Evolutionary conservation across 2,797 vertebrate species (phyloP), one percentile per base, ranked within the genome.

Genomic region (Pogonophryne albipinna): DNA sequence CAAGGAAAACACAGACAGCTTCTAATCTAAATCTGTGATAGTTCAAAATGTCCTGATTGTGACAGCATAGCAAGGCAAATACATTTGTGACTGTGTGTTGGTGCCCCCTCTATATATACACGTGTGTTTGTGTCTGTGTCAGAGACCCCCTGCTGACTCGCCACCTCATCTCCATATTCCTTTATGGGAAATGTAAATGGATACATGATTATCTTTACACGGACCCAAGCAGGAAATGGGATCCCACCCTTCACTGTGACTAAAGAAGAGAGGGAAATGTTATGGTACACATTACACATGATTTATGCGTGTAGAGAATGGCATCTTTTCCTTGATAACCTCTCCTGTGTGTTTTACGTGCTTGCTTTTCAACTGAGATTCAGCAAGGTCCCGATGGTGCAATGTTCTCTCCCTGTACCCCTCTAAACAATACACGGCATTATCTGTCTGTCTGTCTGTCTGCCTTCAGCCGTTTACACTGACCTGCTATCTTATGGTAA

Each of bases 141-240:
- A 91, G 84, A 66, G 84, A 85, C 89, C 91, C 90, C 93, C 91
- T 84, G 90, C 90, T 90, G 89, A 89, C 89, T 87, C 71, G 62
- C 81, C 77, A 79, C 90, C 93, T 95, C 90, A 94, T 94, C 93
- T 93, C 92, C 93, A 94, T 93, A 94, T 91, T 92, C 83, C 80
- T 92, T 92, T 93, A 91, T 92, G 83, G 92, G 87, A 92, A 94
- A 94, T 93, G 88, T 93, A 94, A 94, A 93, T 93, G 89, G 90
- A 79, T 91, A 94, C 92, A 94, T 93, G 92, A 93, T 94, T 93
- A 94, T 94, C 92, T 91, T 92, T 91, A 93, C 92, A 94, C 84
- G 80, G 89, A 86, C 88, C 84, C 82, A 79, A 82, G 91, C 83
- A 92, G 87, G 88, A 92, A 92, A 92, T 90, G 77, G 86, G 90